Percentiles rank a stretch among this genome's conserved stretches.
Evolutionary conservation across 2,797 vertebrate genomes (phyloP).

Genomic region (Megalops cyprinoides): DNA sequence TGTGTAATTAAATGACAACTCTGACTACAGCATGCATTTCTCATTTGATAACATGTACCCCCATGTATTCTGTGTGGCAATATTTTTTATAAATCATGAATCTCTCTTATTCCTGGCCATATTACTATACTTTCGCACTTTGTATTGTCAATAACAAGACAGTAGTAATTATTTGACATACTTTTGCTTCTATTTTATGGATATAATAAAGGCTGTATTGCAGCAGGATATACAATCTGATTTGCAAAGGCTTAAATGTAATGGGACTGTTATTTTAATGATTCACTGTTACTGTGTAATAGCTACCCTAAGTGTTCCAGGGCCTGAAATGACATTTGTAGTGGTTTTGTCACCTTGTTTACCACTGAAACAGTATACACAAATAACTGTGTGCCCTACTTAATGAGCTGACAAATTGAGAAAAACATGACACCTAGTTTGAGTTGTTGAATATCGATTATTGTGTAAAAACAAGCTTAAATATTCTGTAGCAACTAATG

Average conservation of each 20-base stretch:
- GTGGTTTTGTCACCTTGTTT: not conserved
- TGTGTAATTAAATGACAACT: too few species aligned
- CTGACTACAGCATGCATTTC: too few species aligned
- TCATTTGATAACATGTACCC: too few species aligned
- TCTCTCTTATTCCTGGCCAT: too few species aligned
- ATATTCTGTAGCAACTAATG: not conserved
- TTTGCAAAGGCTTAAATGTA: too few species aligned
- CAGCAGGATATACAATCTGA: too few species aligned
- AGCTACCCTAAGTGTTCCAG: not conserved
- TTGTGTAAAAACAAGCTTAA: not conserved
- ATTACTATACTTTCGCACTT: not conserved
- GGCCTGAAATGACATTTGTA: not conserved
- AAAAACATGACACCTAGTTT: not conserved
- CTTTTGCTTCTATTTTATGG: not conserved
- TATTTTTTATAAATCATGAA: too few species aligned
- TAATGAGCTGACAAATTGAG: not conserved
- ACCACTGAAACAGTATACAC: not conserved
- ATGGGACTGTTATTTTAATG: not conserved
- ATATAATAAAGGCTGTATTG: not conserved
- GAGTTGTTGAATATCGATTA: not conserved
- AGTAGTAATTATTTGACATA: not conserved
- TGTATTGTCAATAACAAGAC: not conserved
- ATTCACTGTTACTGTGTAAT: not conserved
- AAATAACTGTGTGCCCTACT: not conserved
- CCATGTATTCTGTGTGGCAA: too few species aligned